phyloP scores from a whole-genome alignment of 2,797 vertebrate species.

The Cephalopachus bancanus region DNA sequence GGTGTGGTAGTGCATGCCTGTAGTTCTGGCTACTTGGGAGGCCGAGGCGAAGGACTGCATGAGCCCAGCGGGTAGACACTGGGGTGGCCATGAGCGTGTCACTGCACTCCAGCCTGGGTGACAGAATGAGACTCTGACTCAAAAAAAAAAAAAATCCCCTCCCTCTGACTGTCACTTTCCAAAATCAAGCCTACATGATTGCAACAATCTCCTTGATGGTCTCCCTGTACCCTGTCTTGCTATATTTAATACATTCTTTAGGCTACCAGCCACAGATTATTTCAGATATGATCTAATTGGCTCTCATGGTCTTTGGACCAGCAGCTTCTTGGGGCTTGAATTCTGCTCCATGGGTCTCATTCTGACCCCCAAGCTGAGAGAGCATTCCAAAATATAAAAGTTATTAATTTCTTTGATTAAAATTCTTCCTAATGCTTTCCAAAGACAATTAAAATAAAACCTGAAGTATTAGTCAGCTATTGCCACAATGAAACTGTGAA shows the following conservation, averaged over 20 bases:
- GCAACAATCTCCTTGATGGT: background rate
- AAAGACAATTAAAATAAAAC: conserved; percentile 27
- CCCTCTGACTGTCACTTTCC: background rate
- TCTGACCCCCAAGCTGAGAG: background rate
- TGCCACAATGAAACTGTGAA: background rate
- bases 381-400: conserved; percentile 28
- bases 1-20: no score
- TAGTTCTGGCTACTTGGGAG: no score
- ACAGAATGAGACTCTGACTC: no score
- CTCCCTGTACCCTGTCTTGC: background rate
- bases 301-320: conserved; percentile 7
- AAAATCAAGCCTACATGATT: conserved; percentile 31
- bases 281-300: background rate
- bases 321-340: background rate
- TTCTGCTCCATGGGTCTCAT: background rate
- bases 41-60: no score
- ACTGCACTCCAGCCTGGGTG: no score
- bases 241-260: background rate
- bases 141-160: no score
- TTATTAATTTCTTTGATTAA: conserved; percentile 2
- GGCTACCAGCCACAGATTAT: background rate
- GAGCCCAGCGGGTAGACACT: no score
- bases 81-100: no score
- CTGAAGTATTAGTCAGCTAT: conserved; percentile 13
- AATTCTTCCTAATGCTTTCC: conserved; percentile 47